Evolutionary conservation across 2,797 vertebrate genomes (phyloP).

Genomic region (Micromesistius poutassou): DNA sequence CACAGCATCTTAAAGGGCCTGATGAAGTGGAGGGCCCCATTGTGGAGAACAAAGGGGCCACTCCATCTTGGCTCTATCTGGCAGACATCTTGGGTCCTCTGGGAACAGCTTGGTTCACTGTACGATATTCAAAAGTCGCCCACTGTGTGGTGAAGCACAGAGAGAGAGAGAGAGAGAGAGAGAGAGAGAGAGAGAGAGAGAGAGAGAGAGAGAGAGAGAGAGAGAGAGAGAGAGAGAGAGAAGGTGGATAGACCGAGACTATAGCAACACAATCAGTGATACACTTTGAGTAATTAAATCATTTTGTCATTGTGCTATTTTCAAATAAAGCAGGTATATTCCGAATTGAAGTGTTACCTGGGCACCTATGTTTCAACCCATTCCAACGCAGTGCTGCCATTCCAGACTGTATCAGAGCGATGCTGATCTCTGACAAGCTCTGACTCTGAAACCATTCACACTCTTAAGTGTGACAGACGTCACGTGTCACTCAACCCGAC

Average conservation of each 20-base stretch:
- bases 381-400: neutral
- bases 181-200: constrained; percentile 15
- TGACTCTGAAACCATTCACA: neutral
- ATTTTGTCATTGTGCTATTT: neutral
- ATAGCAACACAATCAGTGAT: neutral
- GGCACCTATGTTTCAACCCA: neutral
- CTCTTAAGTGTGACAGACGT: neutral
- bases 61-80: constrained; percentile 58
- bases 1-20: constrained; percentile 39
- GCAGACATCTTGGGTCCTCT: constrained; percentile 50
- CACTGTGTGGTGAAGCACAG: constrained; percentile 24
- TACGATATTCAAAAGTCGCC: constrained; percentile 34
- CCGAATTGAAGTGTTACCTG: neutral
- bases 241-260: neutral
- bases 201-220: constrained; percentile 2
- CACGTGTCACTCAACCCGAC: too few species aligned
- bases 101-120: constrained; percentile 44
- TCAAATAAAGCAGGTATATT: neutral
- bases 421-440: neutral
- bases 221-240: neutral
- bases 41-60: constrained; percentile 60
- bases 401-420: neutral
- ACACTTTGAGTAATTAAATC: neutral
- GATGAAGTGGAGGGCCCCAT: constrained; percentile 57
- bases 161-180: constrained; percentile 21